Evolutionary conservation across 2,797 vertebrate genomes (phyloP).

Genomic region (Parauchenoglanis ngamensis): DNA sequence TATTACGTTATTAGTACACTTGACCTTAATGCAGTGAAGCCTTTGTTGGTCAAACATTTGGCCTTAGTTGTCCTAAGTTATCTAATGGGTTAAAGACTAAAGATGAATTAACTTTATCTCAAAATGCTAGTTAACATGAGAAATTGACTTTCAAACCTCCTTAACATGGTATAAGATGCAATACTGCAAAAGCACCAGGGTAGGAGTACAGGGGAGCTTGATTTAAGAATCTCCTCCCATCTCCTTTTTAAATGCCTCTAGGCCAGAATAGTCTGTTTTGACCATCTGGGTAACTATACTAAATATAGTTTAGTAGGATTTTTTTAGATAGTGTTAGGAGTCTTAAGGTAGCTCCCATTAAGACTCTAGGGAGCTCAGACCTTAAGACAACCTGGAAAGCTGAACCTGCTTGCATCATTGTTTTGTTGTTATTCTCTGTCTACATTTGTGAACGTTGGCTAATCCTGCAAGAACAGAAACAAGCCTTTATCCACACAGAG

Average conservation of each 20-base stretch:
- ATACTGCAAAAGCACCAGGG: background rate
- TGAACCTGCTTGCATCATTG: slow-evolving; percentile 1
- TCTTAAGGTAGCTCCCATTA: background rate
- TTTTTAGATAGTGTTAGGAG: background rate
- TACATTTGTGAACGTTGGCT: background rate
- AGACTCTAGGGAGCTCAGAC: background rate
- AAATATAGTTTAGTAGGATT: slow-evolving; percentile 12
- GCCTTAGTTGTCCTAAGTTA: slow-evolving; percentile 11
- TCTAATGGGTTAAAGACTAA: slow-evolving; percentile 5
- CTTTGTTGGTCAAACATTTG: slow-evolving; percentile 19
- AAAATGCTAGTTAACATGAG: background rate
- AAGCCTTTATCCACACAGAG: background rate
- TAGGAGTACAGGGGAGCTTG: background rate
- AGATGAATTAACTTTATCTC: slow-evolving; percentile 20
- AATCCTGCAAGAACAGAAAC: background rate
- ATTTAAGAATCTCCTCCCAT: slow-evolving; percentile 3
- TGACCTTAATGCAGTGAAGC: slow-evolving; percentile 22
- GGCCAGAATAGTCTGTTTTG: slow-evolving; percentile 12
- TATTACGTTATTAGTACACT: slow-evolving; percentile 17
- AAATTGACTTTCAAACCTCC: background rate
- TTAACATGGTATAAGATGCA: background rate
- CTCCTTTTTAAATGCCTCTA: background rate
- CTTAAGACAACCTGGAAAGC: background rate
- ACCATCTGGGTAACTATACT: background rate
- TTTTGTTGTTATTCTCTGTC: background rate